Base-by-base conservation (phyloP, 2,113 vertebrate species). In the Benitochromis conjunctus region DNA sequence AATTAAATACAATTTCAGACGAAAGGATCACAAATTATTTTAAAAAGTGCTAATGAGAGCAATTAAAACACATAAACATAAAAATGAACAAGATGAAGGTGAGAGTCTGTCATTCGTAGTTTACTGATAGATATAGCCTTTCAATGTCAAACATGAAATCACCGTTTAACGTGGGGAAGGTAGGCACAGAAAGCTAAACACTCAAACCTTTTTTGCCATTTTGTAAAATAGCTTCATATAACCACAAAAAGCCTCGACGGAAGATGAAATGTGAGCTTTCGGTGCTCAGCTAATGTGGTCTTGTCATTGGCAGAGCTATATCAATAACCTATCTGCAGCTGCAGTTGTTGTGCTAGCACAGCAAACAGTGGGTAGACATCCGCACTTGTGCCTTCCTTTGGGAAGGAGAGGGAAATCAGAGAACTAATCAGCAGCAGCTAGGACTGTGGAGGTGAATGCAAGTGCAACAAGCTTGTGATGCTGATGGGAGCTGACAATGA, bases 401-500 rank as follows among this genome's bases (percentile, higher is more conserved):
- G 92, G 93, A 89, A 81, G 51, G 48, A 13, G 5, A 31, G 77
- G 91, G 88, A 86, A 91, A 92, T 93, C 91, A 91, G 90, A 91
- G 89, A 90, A n/a, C 86, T 91, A 91, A 94, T 95, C 93, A 91
- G 89, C 79, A 36, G 91, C 85, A 57, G 84, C 84, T 14, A 26
- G 88, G 80, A 91, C 86, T 43, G 78, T 46, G 88, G 90, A 92
- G 89, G 94, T 86, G 92, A 94, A 88, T 8, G 78, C 71, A 34
- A 90, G 91, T 43, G 89, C 90, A 89, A 80, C 82, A 81, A 36
- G 82, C 83, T 13, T 1, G 77, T 95, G 95, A 95, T 5, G 86
- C 90, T 95, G 92, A 95, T 94, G 91, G 91, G 80, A 94, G 89
- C 91, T 79, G 94, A 94, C 94, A 85, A 41, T 0, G 58, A 10